Evolutionary conservation across 2,888 invertebrate species (phyloP).

Genomic region (Polietes domitor): DNA sequence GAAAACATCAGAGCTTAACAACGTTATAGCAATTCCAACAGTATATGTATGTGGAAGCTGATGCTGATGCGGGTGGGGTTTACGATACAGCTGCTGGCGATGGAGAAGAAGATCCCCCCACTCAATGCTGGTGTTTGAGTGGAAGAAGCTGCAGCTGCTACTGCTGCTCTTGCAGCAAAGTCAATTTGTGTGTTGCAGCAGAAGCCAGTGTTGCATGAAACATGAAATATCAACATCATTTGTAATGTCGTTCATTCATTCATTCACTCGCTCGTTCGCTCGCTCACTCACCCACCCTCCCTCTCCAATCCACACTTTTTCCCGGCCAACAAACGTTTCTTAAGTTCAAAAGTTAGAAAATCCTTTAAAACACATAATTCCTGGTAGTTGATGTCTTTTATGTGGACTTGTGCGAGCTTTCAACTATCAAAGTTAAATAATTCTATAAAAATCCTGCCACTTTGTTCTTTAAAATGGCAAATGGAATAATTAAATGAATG

Average conservation of each 20-base stretch:
- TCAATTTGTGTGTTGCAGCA: conserved; percentile 24
- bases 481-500: neutral
- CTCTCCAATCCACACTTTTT: neutral
- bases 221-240: conserved; percentile 67
- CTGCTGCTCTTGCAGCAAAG: neutral
- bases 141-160: neutral
- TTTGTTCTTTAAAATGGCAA: neutral
- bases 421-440: conserved; percentile 58
- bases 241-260: conserved; percentile 19
- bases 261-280: neutral
- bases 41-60: conserved; percentile 40
- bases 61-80: conserved; percentile 27
- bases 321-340: neutral
- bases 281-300: too few relatives aligned
- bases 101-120: conserved; percentile 39
- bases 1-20: conserved; percentile 41
- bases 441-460: neutral
- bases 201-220: conserved; percentile 63
- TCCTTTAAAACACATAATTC: neutral
- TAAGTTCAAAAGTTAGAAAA: neutral
- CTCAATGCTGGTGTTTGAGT: neutral
- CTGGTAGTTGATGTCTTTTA: conserved; percentile 45
- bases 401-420: conserved; percentile 39
- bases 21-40: conserved; percentile 62
- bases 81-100: conserved; percentile 54